Conservation (phyloP, 2,888 invertebrate species). For the Limnephilus auricula region DNA sequence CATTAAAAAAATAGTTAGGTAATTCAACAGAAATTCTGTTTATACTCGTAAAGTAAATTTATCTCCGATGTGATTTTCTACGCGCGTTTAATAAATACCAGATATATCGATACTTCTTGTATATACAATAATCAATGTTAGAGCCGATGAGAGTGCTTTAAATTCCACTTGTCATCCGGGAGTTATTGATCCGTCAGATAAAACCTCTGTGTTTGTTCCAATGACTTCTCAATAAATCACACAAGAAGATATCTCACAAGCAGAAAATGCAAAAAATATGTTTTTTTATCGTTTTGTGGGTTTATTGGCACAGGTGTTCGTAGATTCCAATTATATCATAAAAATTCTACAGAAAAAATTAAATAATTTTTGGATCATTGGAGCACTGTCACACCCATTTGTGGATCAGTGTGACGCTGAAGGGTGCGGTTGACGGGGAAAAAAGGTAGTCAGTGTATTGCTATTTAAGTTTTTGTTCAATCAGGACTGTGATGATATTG, state of each 20-base stretch:
- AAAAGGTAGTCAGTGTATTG: too few species aligned
- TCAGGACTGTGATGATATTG: too few species aligned
- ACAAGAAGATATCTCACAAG: neutral
- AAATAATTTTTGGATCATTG: neutral
- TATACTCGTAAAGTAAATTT: too few species aligned
- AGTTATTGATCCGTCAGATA: neutral
- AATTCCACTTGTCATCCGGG: neutral
- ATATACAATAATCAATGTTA: neutral
- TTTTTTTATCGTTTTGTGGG: neutral
- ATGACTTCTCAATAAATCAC: neutral
- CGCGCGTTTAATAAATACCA: neutral
- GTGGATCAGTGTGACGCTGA: too few species aligned
- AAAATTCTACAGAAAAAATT: neutral
- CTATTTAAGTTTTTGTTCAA: too few species aligned
- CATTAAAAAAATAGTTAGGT: too few species aligned
- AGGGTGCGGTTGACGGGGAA: too few species aligned
- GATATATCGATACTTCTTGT: neutral
- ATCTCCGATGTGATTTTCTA: neutral
- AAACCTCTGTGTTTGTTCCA: neutral
- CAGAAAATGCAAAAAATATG: neutral
- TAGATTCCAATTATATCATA: neutral
- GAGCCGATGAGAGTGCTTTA: neutral
- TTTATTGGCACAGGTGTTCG: neutral
- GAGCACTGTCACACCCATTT: too few species aligned
- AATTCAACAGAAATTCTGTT: too few species aligned